Conservation (phyloP, 2,113 vertebrate species). For the Tetraodon nigroviridis region DNA sequence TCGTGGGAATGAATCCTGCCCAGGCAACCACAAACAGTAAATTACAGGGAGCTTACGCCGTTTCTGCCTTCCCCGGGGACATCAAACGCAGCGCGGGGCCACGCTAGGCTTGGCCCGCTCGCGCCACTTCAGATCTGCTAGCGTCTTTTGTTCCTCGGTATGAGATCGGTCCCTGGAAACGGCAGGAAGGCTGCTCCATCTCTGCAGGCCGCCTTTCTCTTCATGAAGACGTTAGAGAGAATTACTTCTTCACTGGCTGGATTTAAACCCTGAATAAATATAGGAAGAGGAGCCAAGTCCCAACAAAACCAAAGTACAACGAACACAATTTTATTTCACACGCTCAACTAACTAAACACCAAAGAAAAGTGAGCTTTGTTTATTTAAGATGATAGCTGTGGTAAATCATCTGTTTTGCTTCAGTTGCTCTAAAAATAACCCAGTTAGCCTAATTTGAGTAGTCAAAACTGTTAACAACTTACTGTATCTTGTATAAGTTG, state of each 20-base stretch:
- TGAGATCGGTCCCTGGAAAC: slow-evolving; percentile 33
- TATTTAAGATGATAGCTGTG: too few species aligned
- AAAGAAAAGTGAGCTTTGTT: too few species aligned
- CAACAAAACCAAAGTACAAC: not conserved
- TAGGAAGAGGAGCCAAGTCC: not conserved
- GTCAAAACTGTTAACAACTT: too few species aligned
- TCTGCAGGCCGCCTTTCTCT: not conserved
- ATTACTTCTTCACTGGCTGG: too few species aligned
- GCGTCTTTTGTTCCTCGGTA: slow-evolving; percentile 53
- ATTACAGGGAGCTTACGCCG: slow-evolving; percentile 62
- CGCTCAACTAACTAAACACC: too few species aligned
- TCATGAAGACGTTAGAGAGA: slow-evolving; percentile 1
- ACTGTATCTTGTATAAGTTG: too few species aligned
- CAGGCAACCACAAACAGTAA: slow-evolving; percentile 63
- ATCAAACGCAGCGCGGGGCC: slow-evolving; percentile 48
- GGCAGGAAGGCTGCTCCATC: slow-evolving; percentile 33
- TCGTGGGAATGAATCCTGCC: slow-evolving; percentile 64
- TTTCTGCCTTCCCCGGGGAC: slow-evolving; percentile 50
- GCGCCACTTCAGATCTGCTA: slow-evolving; percentile 47
- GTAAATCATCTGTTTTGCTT: too few species aligned
- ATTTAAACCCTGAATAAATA: not conserved
- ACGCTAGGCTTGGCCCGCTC: slow-evolving; percentile 26
- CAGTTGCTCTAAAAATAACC: too few species aligned
- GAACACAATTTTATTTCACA: too few species aligned
- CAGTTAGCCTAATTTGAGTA: too few species aligned